These are phyloP conservation scores for Apodemia arnacis DNA, from an alignment of 2,888 invertebrate species.

Conservation along the genomic window DNA sequence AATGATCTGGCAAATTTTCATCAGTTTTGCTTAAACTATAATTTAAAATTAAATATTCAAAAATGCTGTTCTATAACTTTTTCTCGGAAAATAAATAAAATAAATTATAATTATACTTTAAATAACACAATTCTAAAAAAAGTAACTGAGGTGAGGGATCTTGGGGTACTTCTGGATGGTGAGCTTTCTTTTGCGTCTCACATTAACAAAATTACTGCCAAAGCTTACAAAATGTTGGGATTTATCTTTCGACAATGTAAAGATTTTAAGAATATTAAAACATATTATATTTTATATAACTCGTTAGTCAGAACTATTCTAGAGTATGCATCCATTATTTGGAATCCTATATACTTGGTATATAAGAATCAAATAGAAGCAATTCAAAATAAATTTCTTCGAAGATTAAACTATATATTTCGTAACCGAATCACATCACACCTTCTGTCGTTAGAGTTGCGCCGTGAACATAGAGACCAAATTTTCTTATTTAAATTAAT, in stretches of 20 bases:
- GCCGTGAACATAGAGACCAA: neutral
- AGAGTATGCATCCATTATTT: too few relatives aligned
- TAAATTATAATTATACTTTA: neutral
- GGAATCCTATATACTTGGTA: too few relatives aligned
- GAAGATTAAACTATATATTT: neutral
- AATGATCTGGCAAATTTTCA: neutral
- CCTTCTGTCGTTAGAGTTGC: neutral
- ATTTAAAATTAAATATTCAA: neutral
- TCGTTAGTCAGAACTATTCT: too few relatives aligned
- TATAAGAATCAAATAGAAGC: too few relatives aligned
- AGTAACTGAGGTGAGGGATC: neutral
- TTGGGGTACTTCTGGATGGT: neutral
- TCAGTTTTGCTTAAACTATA: neutral
- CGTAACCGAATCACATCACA: neutral
- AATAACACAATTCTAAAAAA: neutral
- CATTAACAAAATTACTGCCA: neutral
- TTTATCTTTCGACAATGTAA: neutral
- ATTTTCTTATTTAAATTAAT: conserved; percentile 4
- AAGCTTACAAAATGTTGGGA: neutral
- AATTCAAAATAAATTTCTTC: conserved; percentile 12
- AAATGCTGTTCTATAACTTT: neutral
- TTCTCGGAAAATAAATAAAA: neutral
- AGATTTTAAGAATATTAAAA: too few relatives aligned
- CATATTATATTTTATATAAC: too few relatives aligned
- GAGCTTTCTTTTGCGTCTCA: neutral